Conservation (phyloP, 2,888 invertebrate genomes). For the Meiosimyza platycephala region DNA sequence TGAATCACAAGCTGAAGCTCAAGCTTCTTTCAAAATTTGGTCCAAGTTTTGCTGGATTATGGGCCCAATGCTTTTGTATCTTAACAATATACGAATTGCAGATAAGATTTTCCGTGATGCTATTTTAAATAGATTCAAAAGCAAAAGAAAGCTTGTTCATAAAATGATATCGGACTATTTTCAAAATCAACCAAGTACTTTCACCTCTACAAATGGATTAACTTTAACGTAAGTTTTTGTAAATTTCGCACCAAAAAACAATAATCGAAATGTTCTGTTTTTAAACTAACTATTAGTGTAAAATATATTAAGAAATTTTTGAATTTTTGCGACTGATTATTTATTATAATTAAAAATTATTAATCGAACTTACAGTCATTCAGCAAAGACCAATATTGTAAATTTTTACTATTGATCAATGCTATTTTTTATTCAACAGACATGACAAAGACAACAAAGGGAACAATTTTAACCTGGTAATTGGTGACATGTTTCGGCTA, state of each 20-base stretch:
- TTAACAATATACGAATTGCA: constrained; percentile 63
- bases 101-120: constrained; percentile 62
- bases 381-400: too few relatives aligned
- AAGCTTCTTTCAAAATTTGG: constrained; percentile 64
- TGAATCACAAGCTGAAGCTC: constrained; percentile 59
- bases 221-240: constrained; percentile 50
- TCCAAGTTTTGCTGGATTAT: constrained; percentile 67
- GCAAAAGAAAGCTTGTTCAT: constrained; percentile 60
- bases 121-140: constrained; percentile 60
- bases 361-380: too few relatives aligned
- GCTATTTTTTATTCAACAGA: too few relatives aligned
- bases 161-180: constrained; percentile 61
- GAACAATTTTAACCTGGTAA: too few relatives aligned
- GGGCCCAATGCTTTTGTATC: constrained; percentile 65
- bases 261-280: too few relatives aligned
- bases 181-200: constrained; percentile 59
- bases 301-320: too few relatives aligned
- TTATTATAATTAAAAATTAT: too few relatives aligned
- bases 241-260: neutral
- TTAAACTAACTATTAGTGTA: too few relatives aligned
- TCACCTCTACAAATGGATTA: constrained; percentile 42
- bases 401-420: too few relatives aligned
- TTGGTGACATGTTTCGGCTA: too few relatives aligned
- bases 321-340: too few relatives aligned
- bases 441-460: too few relatives aligned